Base-by-base conservation (phyloP, 2,888 invertebrate genomes). In the Eutolmus rufibarbis region DNA sequence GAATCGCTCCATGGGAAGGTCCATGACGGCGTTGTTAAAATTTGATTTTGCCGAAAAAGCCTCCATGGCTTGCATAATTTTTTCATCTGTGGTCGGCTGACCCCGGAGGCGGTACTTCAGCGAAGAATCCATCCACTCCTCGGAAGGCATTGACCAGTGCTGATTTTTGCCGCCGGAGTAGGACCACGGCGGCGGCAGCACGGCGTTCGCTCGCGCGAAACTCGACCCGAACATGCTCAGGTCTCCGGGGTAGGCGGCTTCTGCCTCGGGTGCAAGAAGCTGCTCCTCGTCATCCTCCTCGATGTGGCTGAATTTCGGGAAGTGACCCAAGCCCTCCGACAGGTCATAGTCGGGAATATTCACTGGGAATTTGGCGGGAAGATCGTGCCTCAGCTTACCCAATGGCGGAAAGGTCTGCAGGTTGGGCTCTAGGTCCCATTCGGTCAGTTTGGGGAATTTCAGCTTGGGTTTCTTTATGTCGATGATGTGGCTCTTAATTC, bases 251-350 rank as follows among this genome's bases (percentile, higher is more conserved):
- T 31, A 51, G 16, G 14, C 8, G 23, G 16, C 28, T 19, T 82
- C 66, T 28, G 23, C 1, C 28, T 56, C 37, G 8, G 51, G 28
- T 56, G 81, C 31, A 1, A 86, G 12, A 56, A 57, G 16, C 31
- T 78, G 28, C 31, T 78, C 86, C 43, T 86, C 86, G 14, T 79
- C 86, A 46, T 86, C 78, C 9, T 86, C 86, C 28, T 57, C 78
- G 9, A 78, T 28, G 9, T 78, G 56, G 57, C 78, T 66, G n/a
- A 66, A 79, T 66, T 86, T 86, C 5, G 76, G 77, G 40, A 57
- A 40, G 56, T 57, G 57, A 23, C 37, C 40, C 12, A 78, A 28
- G 7, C 57, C 57, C 16, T 79, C 57, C 0, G 40, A 1, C 0
- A 66, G 7, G 37, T 57, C 86, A 78, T 56, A 66, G 28, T 86